phyloP scores from a whole-genome alignment of 2,797 vertebrate species.

The Amniataba percoides region DNA sequence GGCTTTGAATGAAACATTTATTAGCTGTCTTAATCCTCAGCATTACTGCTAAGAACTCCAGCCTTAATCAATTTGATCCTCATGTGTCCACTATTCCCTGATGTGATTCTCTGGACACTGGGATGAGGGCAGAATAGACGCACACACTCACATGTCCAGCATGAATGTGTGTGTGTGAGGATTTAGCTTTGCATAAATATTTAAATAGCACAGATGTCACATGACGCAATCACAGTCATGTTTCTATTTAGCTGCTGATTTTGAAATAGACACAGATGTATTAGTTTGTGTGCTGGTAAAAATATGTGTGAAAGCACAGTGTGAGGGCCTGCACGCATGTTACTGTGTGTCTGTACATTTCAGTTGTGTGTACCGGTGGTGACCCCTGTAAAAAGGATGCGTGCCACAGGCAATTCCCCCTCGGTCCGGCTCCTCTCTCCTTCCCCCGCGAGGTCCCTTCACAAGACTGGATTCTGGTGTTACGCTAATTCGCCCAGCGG shows the following conservation, averaged over 20 bases:
- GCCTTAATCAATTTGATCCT: slow-evolving; percentile 75
- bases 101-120: slow-evolving; percentile 54
- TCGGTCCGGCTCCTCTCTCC: slow-evolving; percentile 18
- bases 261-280: slow-evolving; percentile 7
- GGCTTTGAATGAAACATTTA: slow-evolving; percentile 80
- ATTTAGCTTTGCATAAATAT: slow-evolving; percentile 69
- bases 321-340: slow-evolving; percentile 3
- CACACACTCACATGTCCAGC: slow-evolving; percentile 20
- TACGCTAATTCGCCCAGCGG: slow-evolving; percentile 47
- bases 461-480: slow-evolving; percentile 52
- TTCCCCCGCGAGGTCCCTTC: slow-evolving; percentile 11
- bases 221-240: slow-evolving; percentile 29
- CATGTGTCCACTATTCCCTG: slow-evolving; percentile 60
- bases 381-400: slow-evolving; percentile 57
- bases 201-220: slow-evolving; percentile 64
- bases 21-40: slow-evolving; percentile 74
- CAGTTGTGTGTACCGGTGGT: slow-evolving; percentile 34
- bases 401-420: slow-evolving; percentile 50
- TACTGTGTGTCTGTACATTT: slow-evolving; percentile 26
- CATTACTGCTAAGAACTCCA: slow-evolving; percentile 58
- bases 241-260: slow-evolving; percentile 40
- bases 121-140: slow-evolving; percentile 32
- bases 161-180: slow-evolving; percentile 54
- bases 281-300: neutral
- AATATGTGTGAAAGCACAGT: neutral